Evolutionary conservation across 2,888 invertebrate species (phyloP).

Genomic region (Watsonalla binaria): DNA sequence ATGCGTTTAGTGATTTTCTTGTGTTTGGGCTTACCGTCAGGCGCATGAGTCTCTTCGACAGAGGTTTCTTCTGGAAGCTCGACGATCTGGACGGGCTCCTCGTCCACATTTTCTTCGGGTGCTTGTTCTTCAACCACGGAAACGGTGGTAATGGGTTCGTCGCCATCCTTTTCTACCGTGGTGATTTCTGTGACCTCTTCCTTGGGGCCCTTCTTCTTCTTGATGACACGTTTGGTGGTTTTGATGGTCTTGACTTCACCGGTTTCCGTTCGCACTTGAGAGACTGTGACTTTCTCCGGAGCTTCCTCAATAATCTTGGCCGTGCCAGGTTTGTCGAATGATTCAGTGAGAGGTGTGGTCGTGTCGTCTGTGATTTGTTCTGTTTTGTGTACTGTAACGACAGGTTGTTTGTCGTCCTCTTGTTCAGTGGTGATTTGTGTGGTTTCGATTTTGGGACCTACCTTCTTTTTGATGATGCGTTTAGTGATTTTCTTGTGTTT

Average conservation of each 20-base stretch:
- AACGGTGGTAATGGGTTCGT: slow-evolving; percentile 39
- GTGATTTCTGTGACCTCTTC: slow-evolving; percentile 55
- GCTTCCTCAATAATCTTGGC: slow-evolving; percentile 39
- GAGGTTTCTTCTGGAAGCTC: slow-evolving; percentile 47
- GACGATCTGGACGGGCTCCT: slow-evolving; percentile 26
- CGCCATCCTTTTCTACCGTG: slow-evolving; percentile 57
- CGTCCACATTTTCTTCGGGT: slow-evolving; percentile 19
- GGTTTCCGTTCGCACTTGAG: slow-evolving; percentile 32
- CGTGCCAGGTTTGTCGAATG: slow-evolving; percentile 25
- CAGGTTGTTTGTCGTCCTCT: slow-evolving; percentile 33
- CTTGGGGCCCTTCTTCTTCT: slow-evolving; percentile 38
- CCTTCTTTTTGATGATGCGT: slow-evolving; percentile 57
- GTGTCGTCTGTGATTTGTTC: slow-evolving; percentile 38
- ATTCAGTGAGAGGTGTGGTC: slow-evolving; percentile 19
- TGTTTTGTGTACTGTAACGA: slow-evolving; percentile 21
- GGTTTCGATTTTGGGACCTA: slow-evolving; percentile 55
- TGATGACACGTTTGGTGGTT: slow-evolving; percentile 33
- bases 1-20: slow-evolving; percentile 44
- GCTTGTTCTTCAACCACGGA: slow-evolving; percentile 19
- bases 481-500: slow-evolving; percentile 24
- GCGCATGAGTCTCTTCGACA: slow-evolving; percentile 29
- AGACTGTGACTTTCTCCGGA: slow-evolving; percentile 10
- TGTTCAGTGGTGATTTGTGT: slow-evolving; percentile 30
- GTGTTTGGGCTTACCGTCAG: slow-evolving; percentile 39
- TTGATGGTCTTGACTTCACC: slow-evolving; percentile 36